phyloP scores from a whole-genome alignment of 2,888 invertebrate species.

The Hemistola chrysoprasaria region DNA sequence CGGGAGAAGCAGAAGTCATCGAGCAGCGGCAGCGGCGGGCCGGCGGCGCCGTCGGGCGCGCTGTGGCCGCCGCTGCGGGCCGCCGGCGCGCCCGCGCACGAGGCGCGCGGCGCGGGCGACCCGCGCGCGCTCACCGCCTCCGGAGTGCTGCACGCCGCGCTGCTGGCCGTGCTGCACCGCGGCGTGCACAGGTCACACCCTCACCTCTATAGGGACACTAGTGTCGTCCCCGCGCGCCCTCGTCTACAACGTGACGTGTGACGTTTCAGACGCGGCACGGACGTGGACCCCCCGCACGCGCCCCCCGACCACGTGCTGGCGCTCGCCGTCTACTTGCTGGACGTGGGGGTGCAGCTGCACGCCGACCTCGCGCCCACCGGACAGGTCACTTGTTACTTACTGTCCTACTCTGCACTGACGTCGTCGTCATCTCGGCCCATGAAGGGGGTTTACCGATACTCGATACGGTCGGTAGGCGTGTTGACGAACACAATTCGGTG shows the following conservation, averaged over 20 bases:
- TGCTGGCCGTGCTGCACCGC: slow-evolving; percentile 92
- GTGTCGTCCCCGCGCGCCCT: too few species aligned
- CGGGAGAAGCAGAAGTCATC: slow-evolving; percentile 61
- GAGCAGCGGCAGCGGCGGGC: slow-evolving; percentile 14
- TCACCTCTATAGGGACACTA: too few species aligned
- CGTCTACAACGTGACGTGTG: too few species aligned
- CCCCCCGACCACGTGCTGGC: slow-evolving; percentile 94
- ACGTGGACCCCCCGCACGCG: slow-evolving; percentile 74
- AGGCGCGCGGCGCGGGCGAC: slow-evolving; percentile 53
- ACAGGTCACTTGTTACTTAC: not conserved
- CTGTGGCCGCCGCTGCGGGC: slow-evolving; percentile 72
- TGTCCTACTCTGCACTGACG: too few species aligned
- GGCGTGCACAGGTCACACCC: slow-evolving; percentile 88
- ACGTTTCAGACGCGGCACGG: slow-evolving; percentile 84
- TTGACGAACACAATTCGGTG: too few species aligned
- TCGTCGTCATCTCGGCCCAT: too few species aligned
- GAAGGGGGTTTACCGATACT: too few species aligned
- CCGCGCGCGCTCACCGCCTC: slow-evolving; percentile 64
- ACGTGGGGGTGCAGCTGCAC: slow-evolving; percentile 86
- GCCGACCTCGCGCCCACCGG: slow-evolving; percentile 39
- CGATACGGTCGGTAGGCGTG: too few species aligned
- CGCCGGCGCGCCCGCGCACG: slow-evolving; percentile 37
- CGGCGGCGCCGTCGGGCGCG: slow-evolving; percentile 4
- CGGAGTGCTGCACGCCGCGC: slow-evolving; percentile 78
- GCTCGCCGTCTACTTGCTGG: slow-evolving; percentile 92